Conservation (phyloP, 2,888 invertebrate genomes). For the Drosophila demipolita region DNA sequence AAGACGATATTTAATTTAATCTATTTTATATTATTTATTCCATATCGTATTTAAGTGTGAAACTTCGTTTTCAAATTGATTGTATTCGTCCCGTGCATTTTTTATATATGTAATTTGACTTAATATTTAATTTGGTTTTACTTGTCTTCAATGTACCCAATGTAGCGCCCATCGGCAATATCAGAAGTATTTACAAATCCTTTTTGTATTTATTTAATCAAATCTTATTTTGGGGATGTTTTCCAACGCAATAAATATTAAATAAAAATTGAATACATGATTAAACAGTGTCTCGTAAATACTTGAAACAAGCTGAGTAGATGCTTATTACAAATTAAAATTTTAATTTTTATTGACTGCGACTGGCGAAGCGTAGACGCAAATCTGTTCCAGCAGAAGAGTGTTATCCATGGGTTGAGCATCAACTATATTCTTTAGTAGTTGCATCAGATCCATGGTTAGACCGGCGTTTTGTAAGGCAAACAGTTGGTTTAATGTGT, state of each 20-base stretch:
- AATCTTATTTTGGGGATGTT: not conserved
- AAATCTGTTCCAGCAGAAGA: slow-evolving; percentile 37
- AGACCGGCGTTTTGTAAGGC: slow-evolving; percentile 47
- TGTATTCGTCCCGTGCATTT: slow-evolving; percentile 20
- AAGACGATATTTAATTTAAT: slow-evolving; percentile 72
- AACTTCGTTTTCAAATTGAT: not conserved
- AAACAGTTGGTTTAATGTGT: slow-evolving; percentile 74
- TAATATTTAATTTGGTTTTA: not conserved
- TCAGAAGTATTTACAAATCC: slow-evolving; percentile 33
- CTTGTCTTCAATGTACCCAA: slow-evolving; percentile 3
- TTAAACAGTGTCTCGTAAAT: not conserved
- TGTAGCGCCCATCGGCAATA: not conserved
- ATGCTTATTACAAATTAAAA: not conserved
- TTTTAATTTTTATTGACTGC: not conserved
- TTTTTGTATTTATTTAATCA: slow-evolving; percentile 17
- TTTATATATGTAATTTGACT: slow-evolving; percentile 11
- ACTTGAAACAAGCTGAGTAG: not conserved
- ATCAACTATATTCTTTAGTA: slow-evolving; percentile 69
- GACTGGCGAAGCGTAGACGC: slow-evolving; percentile 22
- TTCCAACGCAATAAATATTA: not conserved
- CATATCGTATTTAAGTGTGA: slow-evolving; percentile 35
- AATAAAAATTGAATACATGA: not conserved
- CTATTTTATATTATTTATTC: slow-evolving; percentile 10
- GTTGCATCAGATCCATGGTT: slow-evolving; percentile 64
- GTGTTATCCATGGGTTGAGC: slow-evolving; percentile 27